Evolutionary conservation across 2,797 vertebrate species (phyloP).

Genomic region (Thaleichthys pacificus): DNA sequence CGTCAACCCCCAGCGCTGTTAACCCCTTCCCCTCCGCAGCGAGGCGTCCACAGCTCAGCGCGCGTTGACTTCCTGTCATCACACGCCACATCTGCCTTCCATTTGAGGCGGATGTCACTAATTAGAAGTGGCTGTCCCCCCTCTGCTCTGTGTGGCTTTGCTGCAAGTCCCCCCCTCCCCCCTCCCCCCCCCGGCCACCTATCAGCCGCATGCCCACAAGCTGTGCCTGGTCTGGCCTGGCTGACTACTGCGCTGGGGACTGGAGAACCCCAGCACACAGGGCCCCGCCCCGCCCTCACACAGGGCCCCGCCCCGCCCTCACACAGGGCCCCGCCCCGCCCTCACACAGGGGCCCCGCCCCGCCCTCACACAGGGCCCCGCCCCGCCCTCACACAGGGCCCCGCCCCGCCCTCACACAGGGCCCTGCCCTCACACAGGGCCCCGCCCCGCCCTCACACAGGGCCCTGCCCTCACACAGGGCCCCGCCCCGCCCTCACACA

Average conservation of each 20-base stretch:
- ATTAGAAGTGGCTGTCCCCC: slow-evolving; percentile 61
- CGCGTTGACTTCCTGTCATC: slow-evolving; percentile 57
- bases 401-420: too few species aligned
- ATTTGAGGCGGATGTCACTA: slow-evolving; percentile 59
- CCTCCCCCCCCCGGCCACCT: not conserved
- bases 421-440: too few species aligned
- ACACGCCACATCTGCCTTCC: slow-evolving; percentile 64
- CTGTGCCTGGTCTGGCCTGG: slow-evolving; percentile 8
- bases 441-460: too few species aligned
- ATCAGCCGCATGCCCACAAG: slow-evolving; percentile 12
- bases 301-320: too few species aligned
- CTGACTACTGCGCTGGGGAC: slow-evolving; percentile 24
- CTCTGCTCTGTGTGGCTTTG: slow-evolving; percentile 40
- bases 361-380: not conserved
- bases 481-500: too few species aligned
- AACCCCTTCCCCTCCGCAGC: slow-evolving; percentile 42
- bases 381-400: too few species aligned
- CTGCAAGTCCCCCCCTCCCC: slow-evolving; percentile 20
- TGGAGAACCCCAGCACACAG: not conserved
- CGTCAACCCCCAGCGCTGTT: slow-evolving; percentile 42
- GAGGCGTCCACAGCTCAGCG: slow-evolving; percentile 26
- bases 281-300: too few species aligned
- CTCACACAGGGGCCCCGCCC: not conserved
- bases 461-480: too few species aligned
- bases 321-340: too few species aligned